Base-by-base conservation (phyloP, 2,113 vertebrate genomes). In the Panurus biarmicus region DNA sequence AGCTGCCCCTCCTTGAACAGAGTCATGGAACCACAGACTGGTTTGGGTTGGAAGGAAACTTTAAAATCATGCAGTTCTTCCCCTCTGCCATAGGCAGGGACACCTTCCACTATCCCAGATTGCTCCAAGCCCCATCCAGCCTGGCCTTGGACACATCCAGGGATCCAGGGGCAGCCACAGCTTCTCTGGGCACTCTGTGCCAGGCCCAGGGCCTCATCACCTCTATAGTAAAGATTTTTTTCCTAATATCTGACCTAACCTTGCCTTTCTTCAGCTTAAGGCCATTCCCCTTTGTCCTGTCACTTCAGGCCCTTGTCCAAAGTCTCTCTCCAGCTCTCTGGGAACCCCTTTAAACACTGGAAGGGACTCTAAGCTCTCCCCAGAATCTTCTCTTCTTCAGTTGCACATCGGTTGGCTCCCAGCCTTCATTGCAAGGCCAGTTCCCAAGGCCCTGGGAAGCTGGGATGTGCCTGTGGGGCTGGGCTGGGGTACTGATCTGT, bases 61-160 rank as follows among this genome's bases (percentile, higher is more conserved):
- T 66, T n/a, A 40, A 60, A 33, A 5, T 35, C 11, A 51, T 12
- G 25, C 35, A 13, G 9, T 71, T 5, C 21, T 24, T 35, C 23
- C 13, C 9, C 15, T 35, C 60, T 74, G 23, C 69, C 28, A 26
- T 21, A 45, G 42, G 15, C 28, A 66, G 44, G 12, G 28, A 51
- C 69, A 53, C 3, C 44, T 67, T 1, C 33, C 51, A 38, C 33
- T 10, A 0, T 20, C 28, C 33, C 51, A 73, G 6, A 19, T 0
- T 45, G 15, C 76, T 81, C 38, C 51, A 6, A 44, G 22, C 26
- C 26, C 35, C 1, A 0, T 42, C 31, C 50, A 80, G 0, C 26
- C 51, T 21, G 36, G 19, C 28, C 28, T 45, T 38, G 23, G n/a
- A 0, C 36, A 53, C 38, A 74, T 1, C 28, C 77, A 81, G 61